Base-by-base conservation (phyloP, 2,888 invertebrate species). In the Ochropleura leucogaster region DNA sequence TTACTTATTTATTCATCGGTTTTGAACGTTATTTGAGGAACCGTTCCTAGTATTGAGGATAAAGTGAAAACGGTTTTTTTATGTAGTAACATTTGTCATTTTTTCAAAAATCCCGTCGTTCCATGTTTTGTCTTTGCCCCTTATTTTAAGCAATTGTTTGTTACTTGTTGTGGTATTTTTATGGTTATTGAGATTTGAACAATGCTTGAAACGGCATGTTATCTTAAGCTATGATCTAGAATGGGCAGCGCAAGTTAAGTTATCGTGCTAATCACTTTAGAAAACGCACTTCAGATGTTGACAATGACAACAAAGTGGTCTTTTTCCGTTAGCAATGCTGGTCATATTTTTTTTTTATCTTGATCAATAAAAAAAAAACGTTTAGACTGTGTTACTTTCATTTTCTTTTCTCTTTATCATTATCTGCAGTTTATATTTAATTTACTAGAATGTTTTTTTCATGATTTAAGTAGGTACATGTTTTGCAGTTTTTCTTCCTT, bases 1-100 rank as follows among this genome's bases (percentile, higher is more conserved):
- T 86, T 78, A 71, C 77, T 80, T 67, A 77, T 75, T 79, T 81
- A 79, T 86, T 77, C 62, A 80, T 68, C 57, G 55, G 62, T 76
- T 87, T 87, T 71, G 53, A 85, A 85, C 44, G 66, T 46, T 67
- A 67, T 53, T 67, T 66, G 53, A 57, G 40, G 20, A 62, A 63
- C 60, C 4, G 44, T 82, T 82, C 76, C 57, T 44, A n/a, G 67
- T 80, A 76, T 69, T 64, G 67, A 72, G 40, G 66, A 49, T n/a
- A 8, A 16, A 57, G 16, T 14, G n/a, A 30, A 40, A 30, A 4
- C 10, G 1, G 16, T 4, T 30, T 30, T 30, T 30, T 30, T 30
- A 30, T 30, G 30, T 30, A 30, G 30, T 30, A 30, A 30, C 4
- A 16, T 59, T 57, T 0, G 30, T 49, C 18, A n/a, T 67, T 60